Evolutionary conservation across 2,113 vertebrate species (phyloP).

Genomic region (Apteryx mantelli): DNA sequence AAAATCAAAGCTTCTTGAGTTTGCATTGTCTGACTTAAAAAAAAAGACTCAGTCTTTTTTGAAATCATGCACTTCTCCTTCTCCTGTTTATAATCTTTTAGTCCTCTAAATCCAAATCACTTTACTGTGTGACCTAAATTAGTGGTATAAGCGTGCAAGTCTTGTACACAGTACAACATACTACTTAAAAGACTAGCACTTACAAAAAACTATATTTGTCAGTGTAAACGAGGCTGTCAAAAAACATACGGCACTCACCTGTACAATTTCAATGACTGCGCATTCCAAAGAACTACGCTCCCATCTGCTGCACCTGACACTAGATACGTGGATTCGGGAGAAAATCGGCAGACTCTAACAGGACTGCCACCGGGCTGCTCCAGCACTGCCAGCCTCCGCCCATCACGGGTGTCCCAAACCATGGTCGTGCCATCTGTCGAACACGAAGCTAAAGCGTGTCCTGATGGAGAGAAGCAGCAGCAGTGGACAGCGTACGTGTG

Average conservation of each 20-base stretch:
- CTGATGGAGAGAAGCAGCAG: constrained; percentile 91
- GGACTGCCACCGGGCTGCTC: constrained; percentile 87
- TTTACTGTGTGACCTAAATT: accelerated
- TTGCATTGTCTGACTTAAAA: background rate
- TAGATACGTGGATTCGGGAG: constrained; percentile 77
- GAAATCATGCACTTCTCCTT: background rate
- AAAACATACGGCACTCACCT: constrained; percentile 65
- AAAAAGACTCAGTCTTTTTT: background rate
- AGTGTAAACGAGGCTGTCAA: background rate
- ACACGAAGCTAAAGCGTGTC: constrained; percentile 87
- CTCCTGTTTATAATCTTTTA: background rate
- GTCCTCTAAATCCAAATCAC: background rate
- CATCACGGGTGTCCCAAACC: constrained; percentile 82
- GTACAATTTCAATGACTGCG: constrained; percentile 74
- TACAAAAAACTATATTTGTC: accelerated
- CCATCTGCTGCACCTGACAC: constrained; percentile 91
- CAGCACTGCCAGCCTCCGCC: constrained; percentile 82
- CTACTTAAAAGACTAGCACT: background rate
- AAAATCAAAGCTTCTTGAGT: background rate
- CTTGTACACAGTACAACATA: accelerated
- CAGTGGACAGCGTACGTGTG: constrained; percentile 93
- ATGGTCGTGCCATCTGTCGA: constrained; percentile 90
- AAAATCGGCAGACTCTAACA: constrained; percentile 88
- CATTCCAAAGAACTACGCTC: constrained; percentile 87
- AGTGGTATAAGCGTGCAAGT: background rate